These are phyloP conservation scores for Ganaspis brasiliensis DNA, from an alignment of 2,888 invertebrate genomes.

Conservation along the genomic window DNA sequence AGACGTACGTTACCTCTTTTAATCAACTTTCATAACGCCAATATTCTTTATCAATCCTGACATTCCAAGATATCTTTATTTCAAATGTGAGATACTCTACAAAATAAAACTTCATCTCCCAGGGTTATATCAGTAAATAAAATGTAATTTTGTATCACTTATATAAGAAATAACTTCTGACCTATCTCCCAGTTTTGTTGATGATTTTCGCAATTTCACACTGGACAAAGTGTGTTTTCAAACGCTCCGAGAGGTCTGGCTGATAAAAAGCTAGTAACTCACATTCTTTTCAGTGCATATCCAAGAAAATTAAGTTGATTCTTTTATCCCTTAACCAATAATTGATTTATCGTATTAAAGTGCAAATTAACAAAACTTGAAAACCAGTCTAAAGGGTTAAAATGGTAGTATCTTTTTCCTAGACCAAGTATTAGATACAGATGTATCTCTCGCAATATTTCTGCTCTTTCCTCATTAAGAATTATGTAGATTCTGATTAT, in stretches of 20 bases:
- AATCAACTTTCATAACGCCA: slow-evolving; percentile 2
- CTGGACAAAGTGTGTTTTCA: slow-evolving; percentile 30
- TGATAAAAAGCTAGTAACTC: slow-evolving; percentile 21
- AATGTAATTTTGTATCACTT: slow-evolving; percentile 39
- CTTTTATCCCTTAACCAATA: background rate
- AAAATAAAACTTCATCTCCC: slow-evolving; percentile 21
- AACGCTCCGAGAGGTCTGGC: slow-evolving; percentile 21
- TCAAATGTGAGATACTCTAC: slow-evolving; percentile 3
- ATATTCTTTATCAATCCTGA: slow-evolving; percentile 28
- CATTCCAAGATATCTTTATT: slow-evolving; percentile 14
- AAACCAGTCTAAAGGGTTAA: background rate
- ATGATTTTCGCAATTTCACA: slow-evolving; percentile 33
- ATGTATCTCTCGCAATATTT: background rate
- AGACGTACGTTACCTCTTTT: slow-evolving; percentile 15
- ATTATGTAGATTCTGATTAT: slow-evolving; percentile 12
- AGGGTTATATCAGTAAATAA: slow-evolving; percentile 27
- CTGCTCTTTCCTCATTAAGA: slow-evolving; percentile 13
- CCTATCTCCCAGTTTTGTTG: slow-evolving; percentile 5
- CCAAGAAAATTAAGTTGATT: background rate
- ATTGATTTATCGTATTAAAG: background rate
- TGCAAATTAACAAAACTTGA: no score
- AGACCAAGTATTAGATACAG: no score
- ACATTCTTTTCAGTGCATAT: background rate
- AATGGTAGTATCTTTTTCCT: background rate
- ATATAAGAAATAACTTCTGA: slow-evolving; percentile 16